These are phyloP conservation scores for Ommatoiulus sabulosus DNA, from an alignment of 2,888 invertebrate species.

Conservation along the genomic window DNA sequence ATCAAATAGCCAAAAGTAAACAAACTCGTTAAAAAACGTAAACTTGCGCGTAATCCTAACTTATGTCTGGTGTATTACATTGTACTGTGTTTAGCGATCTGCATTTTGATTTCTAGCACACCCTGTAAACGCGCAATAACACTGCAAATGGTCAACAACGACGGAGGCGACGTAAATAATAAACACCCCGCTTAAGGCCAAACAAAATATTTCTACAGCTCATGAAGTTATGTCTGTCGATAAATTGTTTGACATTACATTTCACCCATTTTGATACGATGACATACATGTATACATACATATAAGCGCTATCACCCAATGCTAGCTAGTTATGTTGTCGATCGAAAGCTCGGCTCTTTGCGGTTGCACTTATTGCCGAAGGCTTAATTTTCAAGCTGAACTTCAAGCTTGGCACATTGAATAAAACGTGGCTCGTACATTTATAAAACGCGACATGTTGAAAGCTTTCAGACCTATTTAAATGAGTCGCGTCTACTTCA, in stretches of 20 bases:
- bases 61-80: no score
- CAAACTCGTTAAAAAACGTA: no score
- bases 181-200: no score
- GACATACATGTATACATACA: background rate
- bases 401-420: background rate
- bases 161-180: no score
- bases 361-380: background rate
- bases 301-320: no score
- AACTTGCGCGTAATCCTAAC: no score
- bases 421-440: background rate
- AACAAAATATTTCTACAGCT: background rate
- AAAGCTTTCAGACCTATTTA: background rate
- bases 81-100: no score
- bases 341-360: background rate
- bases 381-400: background rate
- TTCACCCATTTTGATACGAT: background rate
- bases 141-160: no score
- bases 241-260: background rate
- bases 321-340: no score
- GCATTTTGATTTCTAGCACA: no score
- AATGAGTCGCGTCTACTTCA: background rate
- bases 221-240: background rate
- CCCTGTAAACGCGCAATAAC: no score
- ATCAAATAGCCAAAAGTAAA: no score
- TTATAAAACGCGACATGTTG: conserved; percentile 12